A percentile compares a stretch with the other conserved stretches of the same genome.
Evolutionary conservation across 2,888 invertebrate genomes (phyloP).

Genomic region (Oasisia sp.): DNA sequence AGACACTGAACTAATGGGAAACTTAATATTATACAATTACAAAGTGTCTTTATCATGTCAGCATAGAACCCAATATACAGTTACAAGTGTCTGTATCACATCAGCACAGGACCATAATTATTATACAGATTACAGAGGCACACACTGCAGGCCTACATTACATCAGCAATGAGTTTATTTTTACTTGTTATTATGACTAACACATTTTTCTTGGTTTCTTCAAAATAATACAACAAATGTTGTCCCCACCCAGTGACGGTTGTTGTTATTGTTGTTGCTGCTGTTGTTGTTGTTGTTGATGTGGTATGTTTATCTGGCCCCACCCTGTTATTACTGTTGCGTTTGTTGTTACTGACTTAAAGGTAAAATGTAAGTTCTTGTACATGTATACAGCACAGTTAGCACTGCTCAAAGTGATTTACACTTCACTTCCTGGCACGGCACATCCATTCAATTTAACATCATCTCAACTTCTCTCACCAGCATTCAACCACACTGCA

Average conservation of each 20-base stretch:
- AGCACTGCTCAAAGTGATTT: no score
- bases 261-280: background rate
- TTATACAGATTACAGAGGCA: no score
- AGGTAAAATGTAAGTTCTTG: no score
- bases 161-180: conserved; percentile 7
- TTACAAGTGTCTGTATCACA: background rate
- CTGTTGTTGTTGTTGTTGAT: background rate
- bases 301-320: background rate
- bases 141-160: background rate
- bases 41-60: background rate
- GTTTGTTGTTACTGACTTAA: background rate
- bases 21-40: background rate
- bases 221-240: background rate
- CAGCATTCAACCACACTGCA: no score
- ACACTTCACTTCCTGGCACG: no score
- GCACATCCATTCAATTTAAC: no score
- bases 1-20: background rate
- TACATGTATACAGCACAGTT: no score
- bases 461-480: no score
- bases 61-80: background rate
- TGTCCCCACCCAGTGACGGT: background rate
- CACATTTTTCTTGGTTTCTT: background rate
- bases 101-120: background rate
- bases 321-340: background rate
- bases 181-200: background rate